A percentile compares a stretch with the other conserved stretches of the same genome.
Evolutionary conservation across 2,113 vertebrate species (phyloP).

Genomic region (Alethe diademata): DNA sequence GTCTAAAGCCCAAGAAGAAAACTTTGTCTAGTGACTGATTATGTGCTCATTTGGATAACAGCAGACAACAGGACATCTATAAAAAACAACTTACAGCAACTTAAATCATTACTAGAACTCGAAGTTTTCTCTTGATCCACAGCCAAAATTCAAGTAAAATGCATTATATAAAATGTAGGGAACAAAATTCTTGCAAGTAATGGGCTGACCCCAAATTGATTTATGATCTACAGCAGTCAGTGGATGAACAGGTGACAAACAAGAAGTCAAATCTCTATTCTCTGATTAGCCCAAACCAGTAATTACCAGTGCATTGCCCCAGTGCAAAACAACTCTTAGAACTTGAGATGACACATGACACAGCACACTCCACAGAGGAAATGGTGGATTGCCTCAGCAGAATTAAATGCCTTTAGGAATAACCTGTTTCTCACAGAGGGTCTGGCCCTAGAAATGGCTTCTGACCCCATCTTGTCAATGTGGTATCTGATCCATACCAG

Average conservation of each 20-base stretch:
- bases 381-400: background rate
- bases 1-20: background rate
- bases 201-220: background rate
- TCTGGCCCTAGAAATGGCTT: background rate
- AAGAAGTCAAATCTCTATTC: background rate
- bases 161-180: background rate
- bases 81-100: background rate
- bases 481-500: background rate
- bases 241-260: background rate
- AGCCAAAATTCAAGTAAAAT: background rate
- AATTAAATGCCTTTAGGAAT: background rate
- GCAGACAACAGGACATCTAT: background rate
- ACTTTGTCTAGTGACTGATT: background rate
- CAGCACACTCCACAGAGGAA: background rate
- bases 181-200: background rate
- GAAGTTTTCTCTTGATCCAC: background rate
- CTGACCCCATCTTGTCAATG: background rate
- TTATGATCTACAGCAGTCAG: background rate
- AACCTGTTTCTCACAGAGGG: background rate
- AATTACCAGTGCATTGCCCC: background rate
- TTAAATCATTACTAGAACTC: background rate
- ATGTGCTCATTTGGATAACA: background rate
- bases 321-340: background rate
- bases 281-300: background rate
- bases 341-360: background rate